These are phyloP conservation scores for Ormyrus nitidulus DNA, from an alignment of 2,888 invertebrate genomes.

Conservation along the genomic window DNA sequence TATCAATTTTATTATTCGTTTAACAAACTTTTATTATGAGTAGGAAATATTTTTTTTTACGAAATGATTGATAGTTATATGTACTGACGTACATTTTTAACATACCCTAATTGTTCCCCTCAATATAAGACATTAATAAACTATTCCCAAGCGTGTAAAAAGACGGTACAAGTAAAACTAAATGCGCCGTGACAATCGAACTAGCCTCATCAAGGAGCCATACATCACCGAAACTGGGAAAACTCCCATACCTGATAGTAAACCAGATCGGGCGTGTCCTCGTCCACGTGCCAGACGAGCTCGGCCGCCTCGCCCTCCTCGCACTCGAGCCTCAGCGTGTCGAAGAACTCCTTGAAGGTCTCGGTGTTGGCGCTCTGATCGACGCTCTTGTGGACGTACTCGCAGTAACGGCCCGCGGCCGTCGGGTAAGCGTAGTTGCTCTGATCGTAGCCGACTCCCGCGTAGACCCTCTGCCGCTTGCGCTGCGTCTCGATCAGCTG, in stretches of 20 bases:
- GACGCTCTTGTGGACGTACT: slow-evolving; percentile 88
- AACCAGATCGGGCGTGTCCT: slow-evolving; percentile 88
- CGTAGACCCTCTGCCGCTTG: slow-evolving; percentile 84
- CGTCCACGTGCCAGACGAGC: slow-evolving; percentile 90
- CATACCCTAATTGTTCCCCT: too few relatives aligned
- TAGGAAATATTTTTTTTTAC: too few relatives aligned
- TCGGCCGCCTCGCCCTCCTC: slow-evolving; percentile 85
- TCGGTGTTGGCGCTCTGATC: slow-evolving; percentile 85
- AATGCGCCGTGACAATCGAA: too few relatives aligned
- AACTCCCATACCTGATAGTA: slow-evolving; percentile 88
- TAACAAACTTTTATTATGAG: too few relatives aligned
- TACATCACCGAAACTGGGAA: too few relatives aligned
- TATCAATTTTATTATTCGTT: too few relatives aligned
- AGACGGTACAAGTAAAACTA: too few relatives aligned
- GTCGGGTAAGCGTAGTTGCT: slow-evolving; percentile 89
- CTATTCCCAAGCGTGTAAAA: too few relatives aligned
- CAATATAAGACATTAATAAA: too few relatives aligned
- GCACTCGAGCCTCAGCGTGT: slow-evolving; percentile 86
- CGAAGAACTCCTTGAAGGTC: slow-evolving; percentile 87
- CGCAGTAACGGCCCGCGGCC: slow-evolving; percentile 90
- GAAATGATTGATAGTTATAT: too few relatives aligned
- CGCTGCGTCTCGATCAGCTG: slow-evolving; percentile 85
- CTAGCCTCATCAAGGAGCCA: too few relatives aligned
- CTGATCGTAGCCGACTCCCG: slow-evolving; percentile 86
- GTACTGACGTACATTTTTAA: too few relatives aligned